These are phyloP conservation scores for Bubo bubo DNA, from an alignment of 2,113 vertebrate genomes.

Conservation along the genomic window DNA sequence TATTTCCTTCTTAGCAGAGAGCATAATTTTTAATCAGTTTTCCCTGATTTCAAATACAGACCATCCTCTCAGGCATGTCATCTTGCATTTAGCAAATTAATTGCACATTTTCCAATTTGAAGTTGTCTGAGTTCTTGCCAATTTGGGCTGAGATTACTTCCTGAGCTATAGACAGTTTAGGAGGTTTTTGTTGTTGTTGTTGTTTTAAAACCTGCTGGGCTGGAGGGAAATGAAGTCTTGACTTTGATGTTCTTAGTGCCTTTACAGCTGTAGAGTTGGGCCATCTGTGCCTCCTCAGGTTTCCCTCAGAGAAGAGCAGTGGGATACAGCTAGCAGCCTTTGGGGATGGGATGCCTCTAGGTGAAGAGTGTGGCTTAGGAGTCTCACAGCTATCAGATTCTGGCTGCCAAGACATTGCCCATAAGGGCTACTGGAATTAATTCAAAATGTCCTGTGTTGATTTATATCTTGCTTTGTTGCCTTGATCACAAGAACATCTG, in stretches of 20 bases:
- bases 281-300: background rate
- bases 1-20: conserved; percentile 9
- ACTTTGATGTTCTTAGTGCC: conserved; percentile 35
- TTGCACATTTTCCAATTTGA: background rate
- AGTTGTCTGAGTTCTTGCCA: conserved; percentile 17
- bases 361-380: background rate
- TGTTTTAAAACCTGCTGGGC: conserved; percentile 39
- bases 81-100: conserved; percentile 33
- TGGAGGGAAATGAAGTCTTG: conserved; percentile 34
- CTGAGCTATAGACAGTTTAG: conserved; percentile 14
- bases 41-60: background rate
- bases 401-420: background rate
- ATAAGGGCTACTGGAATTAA: background rate
- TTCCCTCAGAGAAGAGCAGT: background rate
- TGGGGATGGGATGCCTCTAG: background rate
- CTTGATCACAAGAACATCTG: background rate
- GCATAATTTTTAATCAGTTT: background rate
- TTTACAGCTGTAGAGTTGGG: conserved; percentile 13
- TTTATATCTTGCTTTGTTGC: background rate
- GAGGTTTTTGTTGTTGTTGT: background rate
- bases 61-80: background rate
- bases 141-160: conserved; percentile 4
- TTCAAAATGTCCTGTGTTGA: background rate
- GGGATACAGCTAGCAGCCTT: background rate
- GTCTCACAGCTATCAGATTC: background rate